Percentiles rank a stretch among this genome's conserved stretches.
Evolutionary conservation across 64 coral and sea anemone genomes (phyloP).

Genomic region (Catalaphyllia jardinei): DNA sequence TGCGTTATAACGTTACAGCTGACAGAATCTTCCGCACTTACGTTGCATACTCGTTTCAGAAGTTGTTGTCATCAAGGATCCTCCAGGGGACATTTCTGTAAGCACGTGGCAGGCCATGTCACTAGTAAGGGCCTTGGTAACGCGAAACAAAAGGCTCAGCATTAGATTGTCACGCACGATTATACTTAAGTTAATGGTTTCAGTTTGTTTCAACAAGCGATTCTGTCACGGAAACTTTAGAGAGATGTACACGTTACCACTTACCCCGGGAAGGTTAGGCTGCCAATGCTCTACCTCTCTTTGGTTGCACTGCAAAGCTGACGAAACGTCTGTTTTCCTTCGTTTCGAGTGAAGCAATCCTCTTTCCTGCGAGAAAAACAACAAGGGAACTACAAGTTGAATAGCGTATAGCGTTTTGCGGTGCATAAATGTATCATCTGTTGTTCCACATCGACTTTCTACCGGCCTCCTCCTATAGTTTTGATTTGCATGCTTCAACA

Average conservation of each 20-base stretch:
- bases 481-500: too few relatives aligned
- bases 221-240: neutral
- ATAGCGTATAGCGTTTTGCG: neutral
- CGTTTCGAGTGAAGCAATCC: conserved; percentile 9
- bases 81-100: conserved; percentile 93
- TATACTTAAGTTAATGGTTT: neutral
- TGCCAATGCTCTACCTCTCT: conserved; percentile 19
- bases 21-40: conserved; percentile 29
- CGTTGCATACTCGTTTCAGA: conserved; percentile 66
- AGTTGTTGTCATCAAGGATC: conserved; percentile 71
- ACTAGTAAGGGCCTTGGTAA: conserved; percentile 67
- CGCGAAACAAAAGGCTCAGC: neutral
- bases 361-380: neutral
- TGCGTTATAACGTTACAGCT: neutral
- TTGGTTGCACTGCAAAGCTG: conserved; percentile 3
- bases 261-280: conserved; percentile 36
- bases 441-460: too few relatives aligned
- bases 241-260: neutral
- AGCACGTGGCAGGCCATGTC: conserved; percentile 92
- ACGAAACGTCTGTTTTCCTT: neutral
- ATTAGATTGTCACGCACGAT: neutral
- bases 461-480: too few relatives aligned
- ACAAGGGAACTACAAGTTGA: neutral
- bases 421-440: too few relatives aligned
- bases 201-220: neutral